Evolutionary conservation across 2,797 vertebrate genomes (phyloP), one percentile per base, ranked within the genome.

Genomic region (Adrianichthys oophorus): DNA sequence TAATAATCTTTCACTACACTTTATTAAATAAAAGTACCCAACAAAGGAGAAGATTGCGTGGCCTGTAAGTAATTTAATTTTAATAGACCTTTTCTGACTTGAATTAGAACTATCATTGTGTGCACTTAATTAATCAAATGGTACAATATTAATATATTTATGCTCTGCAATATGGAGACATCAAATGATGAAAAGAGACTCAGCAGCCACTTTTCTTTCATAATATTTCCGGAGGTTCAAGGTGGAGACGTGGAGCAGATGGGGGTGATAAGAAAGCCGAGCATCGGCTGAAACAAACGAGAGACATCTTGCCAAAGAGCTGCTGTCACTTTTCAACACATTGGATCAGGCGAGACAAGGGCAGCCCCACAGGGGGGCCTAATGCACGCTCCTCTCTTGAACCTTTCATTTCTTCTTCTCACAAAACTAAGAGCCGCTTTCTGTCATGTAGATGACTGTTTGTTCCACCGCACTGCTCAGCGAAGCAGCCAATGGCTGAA

Each of bases 361-460:
- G 82, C 74, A 81, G 75, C 72, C 72, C 74, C 68, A 79, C 63
- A 52, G 74, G 79, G 70, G 77, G 82, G 67, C 66, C 84, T 80
- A 60, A 72, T 50, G 65, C 71, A 71, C 71, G 62, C 62, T 77
- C 56, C 59, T 76, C 70, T 80, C 60, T 60, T 68, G 55, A 83
- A 84, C 82, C 82, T 75, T 83, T 84, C 75, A 87, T 84, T 84
- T 76, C 62, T 80, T 75, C 82, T 83, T 78, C 81, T 81, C 80
- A 74, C 74, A 72, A 65, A 70, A 54, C 62, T 56, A 64, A 59
- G 67, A 69, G 71, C 62, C 75, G 79, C 46, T 70, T 72, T 84
- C 78, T 78, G 70, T 87, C 82, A 79, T 65, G 65, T 68, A 81
- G 50, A 83, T 73, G 74, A 62, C 50, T 72, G 68, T 69, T 77